Evolutionary conservation across 2,797 vertebrate species (phyloP), one percentile per base, ranked within the genome.

Genomic region (Synanceia verrucosa): DNA sequence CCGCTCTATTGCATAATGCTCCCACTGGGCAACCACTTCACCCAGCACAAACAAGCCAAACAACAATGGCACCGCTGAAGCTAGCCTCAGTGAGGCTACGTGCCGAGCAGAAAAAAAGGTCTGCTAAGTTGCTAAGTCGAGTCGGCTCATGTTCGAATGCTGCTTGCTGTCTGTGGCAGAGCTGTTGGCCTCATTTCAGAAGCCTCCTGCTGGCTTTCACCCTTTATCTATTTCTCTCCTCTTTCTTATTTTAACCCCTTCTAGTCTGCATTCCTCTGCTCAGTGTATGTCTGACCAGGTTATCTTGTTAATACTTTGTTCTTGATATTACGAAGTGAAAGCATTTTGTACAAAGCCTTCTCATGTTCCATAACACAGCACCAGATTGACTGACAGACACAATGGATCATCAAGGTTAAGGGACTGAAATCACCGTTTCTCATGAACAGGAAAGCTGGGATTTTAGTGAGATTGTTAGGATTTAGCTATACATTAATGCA

Each of bases 1-100:
- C 79, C 55, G 48, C 50, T 63, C 50, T 37, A 58, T 79, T 72
- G 79, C 75, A 68, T 83, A 81, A 84, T 60, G 70, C 63, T 50
- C 66, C 76, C 73, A 59, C 72, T 18, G 76, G 70, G 68, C 68
- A 34, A 34, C 69, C 73, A 23, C 75, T 84, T 78, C 63, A 78
- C 47, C 76, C 72, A 75, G 71, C 77, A 81, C 50, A 71, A 74
- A 74, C 77, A 60, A 56, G 46, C 61, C 48, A 4, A 3, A 24
- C 65, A 64, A 79, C 81, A 84, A 67, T 69, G 19, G 67, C 12
- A 68, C 44, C 0, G 41, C 72, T 58, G 33, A 33, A 57, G 66
- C 76, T 60, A 44, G 69, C 56, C 14, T 36, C 18, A 28, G 51
- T 1, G 37, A 68, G 68, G 75, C 66, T 58, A 14, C 9, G 5